Evolutionary conservation across 2,888 invertebrate genomes (phyloP).

Genomic region (Polydrusus tereticollis): DNA sequence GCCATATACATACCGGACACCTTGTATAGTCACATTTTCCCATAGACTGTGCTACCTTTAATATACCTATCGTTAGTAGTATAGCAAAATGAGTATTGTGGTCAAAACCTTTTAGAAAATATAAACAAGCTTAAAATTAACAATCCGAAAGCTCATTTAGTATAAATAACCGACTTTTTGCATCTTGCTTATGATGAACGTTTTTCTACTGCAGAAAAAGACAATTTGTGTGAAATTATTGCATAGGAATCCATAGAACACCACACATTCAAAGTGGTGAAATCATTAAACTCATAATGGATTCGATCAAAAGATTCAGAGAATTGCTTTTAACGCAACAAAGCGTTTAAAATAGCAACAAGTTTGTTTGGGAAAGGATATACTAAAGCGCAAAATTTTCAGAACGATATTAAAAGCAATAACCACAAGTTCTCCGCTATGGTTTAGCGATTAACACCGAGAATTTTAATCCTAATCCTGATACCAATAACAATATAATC

Average conservation of each 20-base stretch:
- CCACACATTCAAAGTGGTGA: slow-evolving; percentile 7
- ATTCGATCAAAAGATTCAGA: slow-evolving; percentile 2
- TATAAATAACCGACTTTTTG: slow-evolving; percentile 12
- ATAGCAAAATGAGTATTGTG: background rate
- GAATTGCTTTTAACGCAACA: slow-evolving; percentile 6
- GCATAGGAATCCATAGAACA: slow-evolving; percentile 10
- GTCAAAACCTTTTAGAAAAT: slow-evolving; percentile 16
- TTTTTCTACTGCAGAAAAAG: slow-evolving; percentile 10
- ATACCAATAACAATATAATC: no score
- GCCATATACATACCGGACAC: no score
- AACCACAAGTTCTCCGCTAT: no score
- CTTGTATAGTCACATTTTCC: no score
- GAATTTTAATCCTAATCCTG: no score
- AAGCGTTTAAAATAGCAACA: slow-evolving; percentile 17
- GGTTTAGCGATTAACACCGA: no score
- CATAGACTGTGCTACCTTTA: no score
- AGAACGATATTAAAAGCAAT: no score
- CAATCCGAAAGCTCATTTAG: slow-evolving; percentile 21
- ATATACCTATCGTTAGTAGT: background rate
- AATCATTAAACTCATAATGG: background rate
- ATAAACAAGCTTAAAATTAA: slow-evolving; percentile 36
- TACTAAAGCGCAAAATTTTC: no score
- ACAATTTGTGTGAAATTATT: slow-evolving; percentile 17
- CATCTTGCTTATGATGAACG: slow-evolving; percentile 18
- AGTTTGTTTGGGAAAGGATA: background rate